Percentiles rank a stretch among this genome's conserved stretches.
phyloP scores from a whole-genome alignment of 2,113 vertebrate genomes.

The Mesitornis unicolor region DNA sequence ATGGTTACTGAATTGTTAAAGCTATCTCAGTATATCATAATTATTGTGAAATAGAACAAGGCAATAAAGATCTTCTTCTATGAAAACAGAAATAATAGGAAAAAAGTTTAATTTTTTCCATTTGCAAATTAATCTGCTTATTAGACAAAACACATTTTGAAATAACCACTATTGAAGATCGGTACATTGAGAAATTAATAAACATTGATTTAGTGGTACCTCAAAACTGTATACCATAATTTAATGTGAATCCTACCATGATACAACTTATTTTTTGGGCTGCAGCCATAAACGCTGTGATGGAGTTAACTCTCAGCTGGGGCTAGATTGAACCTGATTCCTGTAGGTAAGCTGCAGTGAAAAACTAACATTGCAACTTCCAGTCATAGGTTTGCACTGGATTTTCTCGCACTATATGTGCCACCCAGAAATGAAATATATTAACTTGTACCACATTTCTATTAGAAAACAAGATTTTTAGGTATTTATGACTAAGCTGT shows the following conservation, averaged over 20 bases:
- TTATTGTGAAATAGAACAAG: background rate
- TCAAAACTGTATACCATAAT: background rate
- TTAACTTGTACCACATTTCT: constrained; percentile 39
- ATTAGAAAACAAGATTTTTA: constrained; percentile 52
- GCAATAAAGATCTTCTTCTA: background rate
- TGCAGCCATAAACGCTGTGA: background rate
- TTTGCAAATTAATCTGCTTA: background rate
- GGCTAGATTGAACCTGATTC: background rate
- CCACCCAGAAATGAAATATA: constrained; percentile 37
- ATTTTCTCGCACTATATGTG: background rate
- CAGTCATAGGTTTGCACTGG: background rate
- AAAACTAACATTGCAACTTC: background rate
- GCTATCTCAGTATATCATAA: background rate
- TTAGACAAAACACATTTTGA: background rate
- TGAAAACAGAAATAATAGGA: background rate
- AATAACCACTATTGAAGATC: background rate
- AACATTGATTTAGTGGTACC: background rate
- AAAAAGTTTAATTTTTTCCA: background rate
- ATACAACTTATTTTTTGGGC: background rate
- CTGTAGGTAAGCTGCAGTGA: background rate
- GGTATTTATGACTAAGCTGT: constrained; percentile 37
- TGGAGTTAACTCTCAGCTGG: background rate
- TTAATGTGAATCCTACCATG: background rate
- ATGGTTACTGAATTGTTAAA: background rate
- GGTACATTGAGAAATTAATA: background rate